Base-by-base conservation (phyloP, 2,888 invertebrate species). In the Limnephilus lunatus region DNA sequence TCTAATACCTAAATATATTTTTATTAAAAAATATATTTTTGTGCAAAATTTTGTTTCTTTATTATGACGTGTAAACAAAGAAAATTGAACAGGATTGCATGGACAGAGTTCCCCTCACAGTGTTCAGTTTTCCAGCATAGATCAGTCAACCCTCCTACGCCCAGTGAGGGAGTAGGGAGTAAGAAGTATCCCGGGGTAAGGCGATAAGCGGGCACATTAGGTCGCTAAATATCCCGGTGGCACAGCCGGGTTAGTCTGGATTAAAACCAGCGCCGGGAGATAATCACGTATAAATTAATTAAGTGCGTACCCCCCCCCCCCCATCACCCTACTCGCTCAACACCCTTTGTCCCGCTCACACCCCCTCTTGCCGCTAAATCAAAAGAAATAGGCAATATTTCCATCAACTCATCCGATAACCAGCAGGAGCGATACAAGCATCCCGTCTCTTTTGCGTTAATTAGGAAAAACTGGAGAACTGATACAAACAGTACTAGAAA, bases 231-330 rank as follows among this genome's bases (percentile, higher is more conserved):
- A 68, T 68, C 31, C 68, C 53, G 88, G 80, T 35, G 32, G 87
- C 53, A 68, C 81, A 82, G 81, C 82, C 89, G 91, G 91, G 92
- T 93, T 93, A 92, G 91, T 89, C 89, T 81, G 93, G 92, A 93
- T 93, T 93, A 92, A 93, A 93, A 89, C 93, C 93, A 91, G 88
- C 93, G 93, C 91, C 92, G 92, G 92, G 90, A 93, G 93, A 93
- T 93, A 93, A 93, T 93, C 93, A 91, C 93, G 92, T 93, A 93
- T 93, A 93, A 93, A 93, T 93, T 93, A 93, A 93, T 93, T 93
- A 93, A 93, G 93, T 93, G 93, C 93, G 92, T 92, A 90, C 85
- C 35, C 35, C 35, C n/a, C 89, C 9, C 30, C 89, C 32, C 44
- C 39, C n/a, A n/a, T n/a, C n/a, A 1, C 4, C 53, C 35, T 44